Base-by-base conservation (phyloP, 2,888 invertebrate genomes). In the Halictus quadricinctus region DNA sequence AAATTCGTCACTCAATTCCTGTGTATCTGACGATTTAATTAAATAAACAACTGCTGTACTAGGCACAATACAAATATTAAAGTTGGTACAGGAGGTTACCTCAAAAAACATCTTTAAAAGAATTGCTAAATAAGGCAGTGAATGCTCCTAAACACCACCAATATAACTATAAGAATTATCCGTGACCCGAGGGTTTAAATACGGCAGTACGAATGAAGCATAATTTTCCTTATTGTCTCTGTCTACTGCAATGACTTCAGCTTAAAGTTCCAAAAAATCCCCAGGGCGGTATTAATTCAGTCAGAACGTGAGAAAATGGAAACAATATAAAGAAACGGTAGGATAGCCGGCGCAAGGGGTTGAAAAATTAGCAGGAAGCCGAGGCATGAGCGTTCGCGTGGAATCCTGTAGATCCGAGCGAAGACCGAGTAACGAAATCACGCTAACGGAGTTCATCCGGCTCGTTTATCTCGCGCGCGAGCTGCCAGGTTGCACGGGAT, bases 391-490 rank as follows among this genome's bases (percentile, higher is more conserved):
- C 84, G 83, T 54, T 70, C 70, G n/a, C 72, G 41, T 46, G 36
- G 79, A 83, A 78, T 76, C 54, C 84, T 41, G 76, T 72, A 84
- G 84, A 84, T 75, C 78, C 78, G 58, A 76, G 78, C 84, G 84
- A 83, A 84, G 75, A 84, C 58, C 76, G 76, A 79, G 79, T 84
- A 84, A 84, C 79, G 84, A 84, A 84, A 84, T 84, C 84, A 84
- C 64, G 75, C 78, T 79, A 83, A 84, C 84, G 46, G 84, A 79
- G 78, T 84, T 84, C 76, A 84, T 84, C 84, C 84, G 74, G 80
- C 85, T 80, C 85, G 80, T 84, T 85, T 85, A 79, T 84, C 76
- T 76, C 76, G 76, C 76, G 64, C 73, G 36, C 70, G 29, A 74
- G 85, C 64, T 75, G 66, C 80, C 85, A 80, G 69, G 41, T 80